Evolutionary conservation across 2,888 invertebrate genomes (phyloP), one percentile per base, ranked within the genome.

Genomic region (Aspidiotus rigidus): DNA sequence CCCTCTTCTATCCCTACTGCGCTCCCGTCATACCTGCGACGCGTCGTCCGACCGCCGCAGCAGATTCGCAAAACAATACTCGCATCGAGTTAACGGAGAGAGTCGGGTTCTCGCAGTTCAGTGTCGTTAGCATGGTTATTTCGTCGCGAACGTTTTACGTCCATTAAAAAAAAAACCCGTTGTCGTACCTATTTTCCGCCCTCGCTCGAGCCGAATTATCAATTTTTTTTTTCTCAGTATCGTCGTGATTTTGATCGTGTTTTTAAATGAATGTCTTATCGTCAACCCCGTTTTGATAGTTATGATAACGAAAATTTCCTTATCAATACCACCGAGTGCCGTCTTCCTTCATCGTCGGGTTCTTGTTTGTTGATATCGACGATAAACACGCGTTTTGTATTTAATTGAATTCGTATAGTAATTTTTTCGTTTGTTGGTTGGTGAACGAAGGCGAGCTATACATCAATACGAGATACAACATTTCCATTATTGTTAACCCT

Each of bases 71-170:
- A 44, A 16, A 49, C 67, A 41, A 57, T 42, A 60, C 67, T 41
- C 15, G 59, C 60, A 57, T 56, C 66, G 66, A 67, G 67, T 67
- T 60, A 59, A 44, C 60, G 57, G 60, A 59, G 53, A 64, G 64
- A 64, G 53, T 17, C 67, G 60, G 49, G 49, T 28, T 60, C 28
- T 53, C 67, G 67, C 56, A 67, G 67, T 67, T 67, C 53, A 67
- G 67, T 67, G 59, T 67, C 67, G 67, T 67, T 59, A 39, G 16
- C 64, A 55, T 55, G 49, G 64, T 41, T 54, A 53, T 28, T 44
- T 64, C 56, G 54, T 28, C 67, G 67, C 49, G 49, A 49, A 28
- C 40, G 53, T 49, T 49, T 49, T 11, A 13, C 49, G 49, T 49
- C 49, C 11, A 11, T n/a, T 11, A 11, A 49, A 13, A 49, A 49